Conservation (phyloP, 2,113 vertebrate genomes). For the Phaetusa simplex region DNA sequence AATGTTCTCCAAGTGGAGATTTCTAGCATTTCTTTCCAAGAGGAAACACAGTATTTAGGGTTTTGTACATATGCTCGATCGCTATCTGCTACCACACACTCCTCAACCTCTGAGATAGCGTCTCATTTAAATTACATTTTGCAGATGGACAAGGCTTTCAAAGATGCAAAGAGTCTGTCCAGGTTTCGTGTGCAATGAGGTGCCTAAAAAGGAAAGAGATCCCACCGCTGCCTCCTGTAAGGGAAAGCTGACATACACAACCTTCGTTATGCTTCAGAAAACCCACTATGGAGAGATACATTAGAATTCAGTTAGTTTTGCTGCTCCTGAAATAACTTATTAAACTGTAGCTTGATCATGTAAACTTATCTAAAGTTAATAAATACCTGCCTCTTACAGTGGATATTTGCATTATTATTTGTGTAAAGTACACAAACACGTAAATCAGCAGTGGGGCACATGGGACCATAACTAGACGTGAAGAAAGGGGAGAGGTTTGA, state of each 20-base stretch:
- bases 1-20: background rate
- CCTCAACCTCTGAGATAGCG: background rate
- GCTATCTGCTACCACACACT: background rate
- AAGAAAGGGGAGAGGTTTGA: background rate
- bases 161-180: background rate
- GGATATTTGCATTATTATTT: background rate
- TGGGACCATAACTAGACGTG: background rate
- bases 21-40: background rate
- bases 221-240: background rate
- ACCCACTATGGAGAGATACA: background rate
- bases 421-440: background rate
- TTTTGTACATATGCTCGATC: fast-evolving
- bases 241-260: background rate
- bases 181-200: background rate
- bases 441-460: background rate
- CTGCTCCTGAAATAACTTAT: background rate
- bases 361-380: background rate
- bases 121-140: background rate
- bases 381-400: background rate
- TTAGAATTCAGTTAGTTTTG: background rate
- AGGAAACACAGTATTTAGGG: background rate
- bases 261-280: background rate
- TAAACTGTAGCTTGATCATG: background rate
- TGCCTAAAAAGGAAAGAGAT: background rate
- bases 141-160: background rate